Evolutionary conservation across 2,113 vertebrate genomes (phyloP).

Genomic region (Micronycteris hirsuta): DNA sequence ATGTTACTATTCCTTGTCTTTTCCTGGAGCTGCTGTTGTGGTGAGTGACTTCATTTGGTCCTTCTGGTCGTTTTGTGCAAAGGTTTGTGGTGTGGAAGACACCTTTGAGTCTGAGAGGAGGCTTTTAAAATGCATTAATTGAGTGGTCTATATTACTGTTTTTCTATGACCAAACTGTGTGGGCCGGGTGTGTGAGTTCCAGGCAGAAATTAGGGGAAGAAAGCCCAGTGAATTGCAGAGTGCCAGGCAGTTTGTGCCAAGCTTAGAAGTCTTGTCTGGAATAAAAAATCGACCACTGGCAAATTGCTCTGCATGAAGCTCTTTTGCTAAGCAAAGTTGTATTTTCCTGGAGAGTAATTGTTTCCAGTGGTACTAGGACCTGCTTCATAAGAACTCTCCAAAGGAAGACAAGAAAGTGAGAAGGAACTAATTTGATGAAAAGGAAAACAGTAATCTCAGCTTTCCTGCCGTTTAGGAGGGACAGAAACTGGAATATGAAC

Average conservation of each 20-base stretch:
- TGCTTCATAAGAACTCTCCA: slow-evolving; percentile 27
- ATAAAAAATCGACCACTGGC: slow-evolving; percentile 46
- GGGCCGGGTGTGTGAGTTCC: neutral
- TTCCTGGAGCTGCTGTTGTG: neutral
- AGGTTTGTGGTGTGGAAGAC: neutral
- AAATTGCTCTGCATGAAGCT: slow-evolving; percentile 47
- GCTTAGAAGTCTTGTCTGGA: slow-evolving; percentile 38
- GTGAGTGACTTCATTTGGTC: slow-evolving; percentile 43
- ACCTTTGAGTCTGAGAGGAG: neutral
- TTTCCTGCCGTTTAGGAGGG: slow-evolving; percentile 9
- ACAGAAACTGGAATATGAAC: neutral
- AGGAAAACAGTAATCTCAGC: neutral
- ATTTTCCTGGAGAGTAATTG: slow-evolving; percentile 56
- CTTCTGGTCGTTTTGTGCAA: neutral
- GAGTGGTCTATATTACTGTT: neutral
- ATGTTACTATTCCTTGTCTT: slow-evolving; percentile 39
- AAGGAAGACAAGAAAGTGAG: slow-evolving; percentile 14
- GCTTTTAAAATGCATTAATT: slow-evolving; percentile 20
- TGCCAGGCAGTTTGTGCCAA: slow-evolving; percentile 7
- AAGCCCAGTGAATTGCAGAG: neutral
- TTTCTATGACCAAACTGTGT: neutral
- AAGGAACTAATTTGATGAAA: slow-evolving; percentile 13
- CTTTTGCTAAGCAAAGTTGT: slow-evolving; percentile 53
- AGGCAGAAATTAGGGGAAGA: neutral
- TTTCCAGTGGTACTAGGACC: slow-evolving; percentile 21